Conservation (phyloP, 2,797 vertebrate species). For the Pagetopsis macropterus region DNA sequence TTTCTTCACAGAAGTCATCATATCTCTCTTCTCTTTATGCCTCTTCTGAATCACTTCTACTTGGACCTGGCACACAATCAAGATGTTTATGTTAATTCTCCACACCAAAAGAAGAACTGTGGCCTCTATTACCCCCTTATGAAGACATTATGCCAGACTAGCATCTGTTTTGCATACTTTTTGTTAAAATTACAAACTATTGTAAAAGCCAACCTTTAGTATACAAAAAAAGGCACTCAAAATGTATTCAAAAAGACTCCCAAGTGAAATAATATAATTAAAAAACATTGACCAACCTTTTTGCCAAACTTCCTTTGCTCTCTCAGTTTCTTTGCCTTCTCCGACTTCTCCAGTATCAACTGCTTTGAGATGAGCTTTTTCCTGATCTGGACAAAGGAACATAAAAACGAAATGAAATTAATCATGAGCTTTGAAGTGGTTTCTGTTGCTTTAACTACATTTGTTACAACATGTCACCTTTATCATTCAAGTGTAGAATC, state of each 20-base stretch:
- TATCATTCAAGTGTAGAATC: not conserved
- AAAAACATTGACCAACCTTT: constrained; percentile 84
- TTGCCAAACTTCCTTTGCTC: constrained; percentile 97
- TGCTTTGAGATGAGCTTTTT: constrained; percentile 93
- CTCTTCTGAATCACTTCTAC: constrained; percentile 94
- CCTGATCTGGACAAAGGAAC: constrained; percentile 85
- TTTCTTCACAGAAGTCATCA: constrained; percentile 95
- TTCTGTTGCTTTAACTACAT: not conserved
- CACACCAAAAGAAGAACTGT: not conserved
- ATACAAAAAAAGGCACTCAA: not conserved
- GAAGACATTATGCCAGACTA: not conserved
- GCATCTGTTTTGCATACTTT: not conserved
- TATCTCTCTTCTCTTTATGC: constrained; percentile 93
- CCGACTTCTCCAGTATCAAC: constrained; percentile 90
- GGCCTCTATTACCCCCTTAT: no score
- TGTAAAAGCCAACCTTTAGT: not conserved
- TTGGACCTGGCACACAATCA: constrained; percentile 87
- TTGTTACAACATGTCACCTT: not conserved
- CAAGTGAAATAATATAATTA: not conserved
- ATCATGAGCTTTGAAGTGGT: no score
- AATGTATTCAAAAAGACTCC: not conserved
- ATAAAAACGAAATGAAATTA: not conserved
- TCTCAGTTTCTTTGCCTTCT: constrained; percentile 95
- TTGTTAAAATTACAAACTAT: not conserved
- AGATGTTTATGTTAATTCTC: not conserved